A percentile compares a stretch with the other conserved stretches of the same genome.
phyloP scores from a whole-genome alignment of 2,797 vertebrate species.

The Channa striata region DNA sequence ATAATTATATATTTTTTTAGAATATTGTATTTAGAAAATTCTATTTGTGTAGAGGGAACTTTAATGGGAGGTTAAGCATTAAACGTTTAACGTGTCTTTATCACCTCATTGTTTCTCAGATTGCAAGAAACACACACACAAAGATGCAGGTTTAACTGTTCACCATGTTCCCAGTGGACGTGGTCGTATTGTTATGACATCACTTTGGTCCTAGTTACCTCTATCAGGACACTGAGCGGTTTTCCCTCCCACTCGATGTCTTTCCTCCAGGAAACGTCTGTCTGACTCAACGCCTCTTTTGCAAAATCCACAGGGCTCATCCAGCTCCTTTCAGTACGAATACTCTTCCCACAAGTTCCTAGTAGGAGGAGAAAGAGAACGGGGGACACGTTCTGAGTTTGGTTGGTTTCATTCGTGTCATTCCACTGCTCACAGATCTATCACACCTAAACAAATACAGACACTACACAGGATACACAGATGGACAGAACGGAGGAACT shows the following conservation, averaged over 20 bases:
- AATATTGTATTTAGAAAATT: too few relatives aligned
- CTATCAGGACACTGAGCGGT: conserved; percentile 38
- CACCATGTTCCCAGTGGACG: background rate
- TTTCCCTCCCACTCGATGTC: conserved; percentile 70
- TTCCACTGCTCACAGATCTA: too few relatives aligned
- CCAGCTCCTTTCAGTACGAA: conserved; percentile 78
- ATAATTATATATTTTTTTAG: too few relatives aligned
- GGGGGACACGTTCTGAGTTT: background rate
- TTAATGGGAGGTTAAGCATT: too few relatives aligned
- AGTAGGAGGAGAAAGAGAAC: background rate
- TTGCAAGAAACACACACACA: background rate
- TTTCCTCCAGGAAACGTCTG: conserved; percentile 64
- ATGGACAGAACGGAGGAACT: too few relatives aligned
- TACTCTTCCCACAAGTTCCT: conserved; percentile 74
- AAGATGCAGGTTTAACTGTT: background rate
- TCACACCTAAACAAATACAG: too few relatives aligned
- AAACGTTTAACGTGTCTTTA: too few relatives aligned
- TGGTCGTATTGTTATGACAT: background rate
- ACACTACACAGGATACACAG: too few relatives aligned
- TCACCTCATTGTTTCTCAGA: too few relatives aligned
- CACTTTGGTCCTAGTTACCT: too few relatives aligned
- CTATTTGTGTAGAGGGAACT: too few relatives aligned
- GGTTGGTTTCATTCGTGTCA: background rate
- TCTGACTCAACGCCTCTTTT: background rate
- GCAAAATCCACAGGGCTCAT: conserved; percentile 75